Conservation (phyloP, 2,797 vertebrate genomes). For the Molossus molossus region DNA sequence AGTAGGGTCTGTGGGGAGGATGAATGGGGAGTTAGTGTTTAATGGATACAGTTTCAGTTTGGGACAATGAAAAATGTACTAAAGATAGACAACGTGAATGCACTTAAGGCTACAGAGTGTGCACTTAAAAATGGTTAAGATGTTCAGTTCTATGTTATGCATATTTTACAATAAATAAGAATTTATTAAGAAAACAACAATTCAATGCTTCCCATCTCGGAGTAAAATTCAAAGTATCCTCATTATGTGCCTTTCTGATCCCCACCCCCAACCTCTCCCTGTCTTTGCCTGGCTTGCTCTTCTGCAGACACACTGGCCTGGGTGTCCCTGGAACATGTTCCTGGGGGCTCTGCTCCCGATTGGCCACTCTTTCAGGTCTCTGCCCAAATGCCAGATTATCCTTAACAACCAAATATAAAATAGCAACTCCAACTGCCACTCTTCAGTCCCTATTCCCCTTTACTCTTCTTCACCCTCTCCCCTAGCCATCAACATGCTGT, state of each 20-base stretch:
- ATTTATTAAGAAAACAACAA: not conserved
- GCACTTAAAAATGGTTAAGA: not conserved
- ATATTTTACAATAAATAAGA: not conserved
- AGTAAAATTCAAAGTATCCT: not conserved
- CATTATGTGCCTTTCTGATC: not conserved
- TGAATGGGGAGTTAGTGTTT: not conserved
- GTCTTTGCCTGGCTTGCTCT: not conserved
- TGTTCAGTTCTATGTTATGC: not conserved
- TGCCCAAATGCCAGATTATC: not conserved
- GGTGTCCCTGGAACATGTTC: not conserved
- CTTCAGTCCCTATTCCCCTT: not conserved
- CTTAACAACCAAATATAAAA: not conserved
- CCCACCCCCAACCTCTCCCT: not conserved
- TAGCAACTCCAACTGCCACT: not conserved
- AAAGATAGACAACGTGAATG: not conserved
- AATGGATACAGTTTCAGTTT: not conserved
- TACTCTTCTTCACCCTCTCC: not conserved
- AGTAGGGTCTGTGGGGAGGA: not conserved
- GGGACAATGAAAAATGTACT: not conserved
- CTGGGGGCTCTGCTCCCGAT: not conserved
- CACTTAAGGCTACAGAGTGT: not conserved
- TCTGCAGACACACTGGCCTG: not conserved
- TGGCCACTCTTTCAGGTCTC: not conserved
- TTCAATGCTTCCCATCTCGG: not conserved
- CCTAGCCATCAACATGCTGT: not conserved